Conservation (phyloP, 1,140 invertebrate species). For the Atta texana region DNA sequence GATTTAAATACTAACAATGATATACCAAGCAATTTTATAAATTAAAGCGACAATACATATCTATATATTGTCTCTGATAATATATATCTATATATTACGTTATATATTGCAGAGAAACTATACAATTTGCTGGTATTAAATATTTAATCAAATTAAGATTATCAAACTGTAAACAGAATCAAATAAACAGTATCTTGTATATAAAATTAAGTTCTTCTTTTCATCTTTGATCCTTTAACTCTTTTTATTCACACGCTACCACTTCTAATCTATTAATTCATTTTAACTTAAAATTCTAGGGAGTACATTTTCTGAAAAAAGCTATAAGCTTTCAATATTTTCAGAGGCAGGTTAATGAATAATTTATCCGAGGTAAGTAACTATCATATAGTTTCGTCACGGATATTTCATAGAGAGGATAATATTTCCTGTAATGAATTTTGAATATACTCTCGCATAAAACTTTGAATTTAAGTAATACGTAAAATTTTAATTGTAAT, state of each 20-base stretch:
- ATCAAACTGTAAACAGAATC: neutral
- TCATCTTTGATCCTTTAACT: too few species aligned
- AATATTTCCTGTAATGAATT: neutral
- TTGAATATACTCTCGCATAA: neutral
- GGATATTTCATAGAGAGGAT: neutral
- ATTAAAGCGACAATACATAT: slow-evolving; percentile 1
- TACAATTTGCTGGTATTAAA: neutral
- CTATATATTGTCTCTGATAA: neutral
- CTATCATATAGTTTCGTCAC: neutral
- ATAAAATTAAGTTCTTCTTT: neutral
- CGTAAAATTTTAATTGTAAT: neutral
- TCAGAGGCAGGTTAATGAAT: neutral
- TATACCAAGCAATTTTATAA: slow-evolving; percentile 22
- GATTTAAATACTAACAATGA: slow-evolving; percentile 29
- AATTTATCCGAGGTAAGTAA: neutral
- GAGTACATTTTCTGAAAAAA: neutral
- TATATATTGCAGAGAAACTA: neutral
- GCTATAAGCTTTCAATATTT: neutral
- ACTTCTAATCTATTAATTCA: neutral
- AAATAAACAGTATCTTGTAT: neutral
- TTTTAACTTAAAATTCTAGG: neutral
- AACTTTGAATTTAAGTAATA: neutral
- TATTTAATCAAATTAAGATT: slow-evolving; percentile 3
- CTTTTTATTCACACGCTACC: neutral
- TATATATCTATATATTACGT: neutral